Base-by-base conservation (phyloP, 92 coral and sea anemone genomes). In the Heliopora coerulea region DNA sequence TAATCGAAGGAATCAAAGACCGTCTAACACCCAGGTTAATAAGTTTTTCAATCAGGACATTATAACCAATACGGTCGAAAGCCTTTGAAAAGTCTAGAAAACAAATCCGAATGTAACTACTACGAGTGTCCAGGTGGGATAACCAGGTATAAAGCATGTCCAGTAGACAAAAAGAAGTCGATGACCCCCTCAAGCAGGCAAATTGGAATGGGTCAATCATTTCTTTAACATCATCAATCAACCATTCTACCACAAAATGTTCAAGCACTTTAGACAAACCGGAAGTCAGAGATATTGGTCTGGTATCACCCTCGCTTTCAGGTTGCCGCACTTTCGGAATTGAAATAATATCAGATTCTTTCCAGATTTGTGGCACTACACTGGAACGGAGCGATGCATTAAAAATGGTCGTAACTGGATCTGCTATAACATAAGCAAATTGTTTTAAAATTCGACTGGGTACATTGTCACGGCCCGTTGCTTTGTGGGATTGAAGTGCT, bases 21-120 rank as follows among this genome's bases (percentile, higher is more conserved):
- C 64, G n/a, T 33, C 78, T 20, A 41, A 62, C 83, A 0, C 75
- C 67, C 9, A 78, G 49, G 52, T 39, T 58, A 23, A 77, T 50
- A n/a, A 59, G 86, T 34, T 62, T 78, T 49, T 37, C 67, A 4
- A 83, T 54, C 33, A 78, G 63, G 4, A 60, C 49, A 28, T 72
- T 72, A 34, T 80, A 73, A 4, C 80, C 74, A 10, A 72, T 80
- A 24, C 73, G 73, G 33, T 72, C 84, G 64, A 72, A 80, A 9
- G 79, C 49, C 3, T 84, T 79, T n/a, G 73, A 28, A 48, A 79
- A 72, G 46, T 84, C 88, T 11, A 84, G 66, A 34, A 70, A 84
- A 75, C 85, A 79, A 20, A 79, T 61, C 25, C 66, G 64, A 19
- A 73, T 52, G 37, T 56, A 37, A 18, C 28, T 20, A 24, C 65